These are phyloP conservation scores for Leptopilina clavipes DNA, from an alignment of 1,140 invertebrate species.

Conservation along the genomic window DNA sequence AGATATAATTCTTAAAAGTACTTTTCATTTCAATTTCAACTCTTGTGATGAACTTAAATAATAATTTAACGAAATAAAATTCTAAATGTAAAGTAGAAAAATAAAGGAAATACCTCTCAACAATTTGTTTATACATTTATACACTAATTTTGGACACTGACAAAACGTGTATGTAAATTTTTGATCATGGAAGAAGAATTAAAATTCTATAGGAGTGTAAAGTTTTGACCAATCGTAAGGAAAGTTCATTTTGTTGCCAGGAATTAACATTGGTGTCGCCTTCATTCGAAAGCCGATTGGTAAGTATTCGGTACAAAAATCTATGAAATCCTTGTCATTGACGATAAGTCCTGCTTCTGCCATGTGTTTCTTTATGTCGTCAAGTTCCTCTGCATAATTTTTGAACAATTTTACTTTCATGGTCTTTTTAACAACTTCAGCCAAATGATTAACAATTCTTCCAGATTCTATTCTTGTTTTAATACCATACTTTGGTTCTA, in stretches of 20 bases:
- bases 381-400: constrained; percentile 52
- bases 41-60: too few species aligned
- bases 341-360: constrained; percentile 58
- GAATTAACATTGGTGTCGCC: constrained; percentile 60
- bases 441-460: constrained; percentile 55
- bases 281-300: constrained; percentile 64
- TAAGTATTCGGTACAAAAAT: constrained; percentile 63
- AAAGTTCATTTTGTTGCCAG: constrained; percentile 60
- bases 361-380: constrained; percentile 59
- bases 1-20: too few species aligned
- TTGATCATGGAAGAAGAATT: too few species aligned
- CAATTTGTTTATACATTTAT: too few species aligned
- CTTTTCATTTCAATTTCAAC: too few species aligned
- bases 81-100: too few species aligned
- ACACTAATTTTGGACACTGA: too few species aligned
- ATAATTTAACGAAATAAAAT: too few species aligned
- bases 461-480: constrained; percentile 57
- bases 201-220: constrained; percentile 46
- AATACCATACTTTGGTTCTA: constrained; percentile 58
- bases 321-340: constrained; percentile 61
- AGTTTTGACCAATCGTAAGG: constrained; percentile 55
- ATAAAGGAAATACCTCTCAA: too few species aligned
- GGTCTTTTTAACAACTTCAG: constrained; percentile 41
- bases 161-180: too few species aligned
- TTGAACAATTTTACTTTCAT: constrained; percentile 53